Base-by-base conservation (phyloP, 2,797 vertebrate genomes). In the Emydoidea blandingii region DNA sequence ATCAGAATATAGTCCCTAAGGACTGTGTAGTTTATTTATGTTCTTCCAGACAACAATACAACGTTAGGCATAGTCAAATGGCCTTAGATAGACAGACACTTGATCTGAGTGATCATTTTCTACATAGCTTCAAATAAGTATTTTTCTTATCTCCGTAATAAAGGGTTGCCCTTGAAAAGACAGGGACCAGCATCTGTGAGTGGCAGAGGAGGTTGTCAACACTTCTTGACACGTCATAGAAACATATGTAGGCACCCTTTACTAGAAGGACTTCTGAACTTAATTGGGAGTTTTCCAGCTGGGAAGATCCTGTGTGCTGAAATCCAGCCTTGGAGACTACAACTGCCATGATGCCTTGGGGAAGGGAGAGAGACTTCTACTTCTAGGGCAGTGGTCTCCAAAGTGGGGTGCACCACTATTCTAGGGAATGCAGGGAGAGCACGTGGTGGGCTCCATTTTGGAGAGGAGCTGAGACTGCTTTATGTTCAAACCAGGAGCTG, bases 1-100 rank as follows among this genome's bases (percentile, higher is more conserved):
- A 54, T 79, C 21, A 0, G 3, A 50, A 3, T 12, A 31, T 7
- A 68, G n/a, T 37, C 68, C 50, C 5, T 57, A 8, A 18, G 4
- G 6, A 5, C 3, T 2, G 15, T 5, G 4, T 1, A 3, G 4
- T 52, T 76, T 57, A 3, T 31, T 81, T 79, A 54, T 44, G 15
- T 37, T 53, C 50, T 18, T 23, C 79, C 52, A 21, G n/a, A 52
- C 21, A 10, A 3, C 21, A 4, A 29, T 83, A 31, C 8, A 31
- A 23, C 34, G 41, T 21, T 27, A 86, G 57, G 52, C 41, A 56
- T 16, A 81, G 4, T 10, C 6, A 81, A 78, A 8, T 29, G 80
- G 15, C 14, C 8, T 79, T 11, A 85, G n/a, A 72, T 15, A 6
- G 52, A 23, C 34, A 41, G 2, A 50, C 54, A 37, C 37, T 49